These are phyloP conservation scores for Columbina picui DNA, from an alignment of 2,113 vertebrate genomes.

Conservation along the genomic window DNA sequence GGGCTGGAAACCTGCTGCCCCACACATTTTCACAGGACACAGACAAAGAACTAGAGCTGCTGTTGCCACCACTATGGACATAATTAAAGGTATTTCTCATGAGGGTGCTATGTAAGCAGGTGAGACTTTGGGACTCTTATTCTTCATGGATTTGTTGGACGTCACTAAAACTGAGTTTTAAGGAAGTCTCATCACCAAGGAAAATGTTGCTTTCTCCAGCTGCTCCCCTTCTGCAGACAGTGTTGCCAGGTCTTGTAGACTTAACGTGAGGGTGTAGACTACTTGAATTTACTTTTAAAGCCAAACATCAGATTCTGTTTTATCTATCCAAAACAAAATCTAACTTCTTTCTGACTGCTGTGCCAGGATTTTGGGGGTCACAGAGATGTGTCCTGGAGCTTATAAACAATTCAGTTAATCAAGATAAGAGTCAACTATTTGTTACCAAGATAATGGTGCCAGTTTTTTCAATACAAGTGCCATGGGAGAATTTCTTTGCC, in stretches of 20 bases:
- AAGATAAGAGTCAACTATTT: background rate
- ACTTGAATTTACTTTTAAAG: background rate
- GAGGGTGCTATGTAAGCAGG: background rate
- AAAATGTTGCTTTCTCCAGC: background rate
- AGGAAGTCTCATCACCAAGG: background rate
- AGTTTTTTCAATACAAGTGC: slow-evolving; percentile 1
- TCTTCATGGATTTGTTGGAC: background rate
- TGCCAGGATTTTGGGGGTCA: background rate
- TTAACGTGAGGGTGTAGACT: background rate
- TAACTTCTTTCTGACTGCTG: background rate
- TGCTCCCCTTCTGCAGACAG: background rate
- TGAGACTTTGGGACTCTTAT: background rate
- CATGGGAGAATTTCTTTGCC: slow-evolving; percentile 21
- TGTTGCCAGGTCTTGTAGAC: background rate
- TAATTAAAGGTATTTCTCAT: background rate
- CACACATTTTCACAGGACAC: background rate
- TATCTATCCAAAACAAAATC: background rate
- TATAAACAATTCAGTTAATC: background rate
- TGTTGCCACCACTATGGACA: background rate
- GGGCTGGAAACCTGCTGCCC: background rate
- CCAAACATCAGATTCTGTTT: background rate
- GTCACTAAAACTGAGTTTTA: background rate
- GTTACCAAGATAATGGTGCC: background rate
- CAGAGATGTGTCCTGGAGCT: background rate
- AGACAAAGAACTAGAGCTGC: background rate